These are phyloP conservation scores for Ptilorrhoa leucosticta DNA, from an alignment of 2,113 vertebrate species.

Conservation along the genomic window DNA sequence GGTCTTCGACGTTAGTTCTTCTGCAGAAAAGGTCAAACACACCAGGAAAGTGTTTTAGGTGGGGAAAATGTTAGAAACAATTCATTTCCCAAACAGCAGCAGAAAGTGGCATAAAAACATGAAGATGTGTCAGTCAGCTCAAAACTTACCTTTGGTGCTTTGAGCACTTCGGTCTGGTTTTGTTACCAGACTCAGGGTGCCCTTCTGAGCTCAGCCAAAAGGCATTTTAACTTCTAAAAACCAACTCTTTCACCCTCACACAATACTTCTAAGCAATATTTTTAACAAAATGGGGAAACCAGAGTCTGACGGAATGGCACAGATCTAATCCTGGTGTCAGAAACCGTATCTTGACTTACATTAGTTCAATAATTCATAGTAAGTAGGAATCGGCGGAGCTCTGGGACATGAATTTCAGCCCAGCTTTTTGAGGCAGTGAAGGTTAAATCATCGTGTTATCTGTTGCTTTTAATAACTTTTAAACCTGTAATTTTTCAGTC, in stretches of 20 bases:
- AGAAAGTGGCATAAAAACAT: background rate
- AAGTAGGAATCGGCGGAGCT: background rate
- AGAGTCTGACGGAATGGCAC: background rate
- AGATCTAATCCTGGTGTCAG: background rate
- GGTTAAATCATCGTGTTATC: background rate
- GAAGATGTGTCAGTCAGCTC: background rate
- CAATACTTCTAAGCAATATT: background rate
- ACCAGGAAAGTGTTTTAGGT: background rate
- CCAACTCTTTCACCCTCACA: background rate
- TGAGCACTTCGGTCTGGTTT: background rate
- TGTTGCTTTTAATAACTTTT: background rate
- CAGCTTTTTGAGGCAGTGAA: background rate
- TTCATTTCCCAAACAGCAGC: background rate
- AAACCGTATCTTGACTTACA: background rate
- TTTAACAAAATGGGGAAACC: background rate
- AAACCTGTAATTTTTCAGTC: constrained; percentile 1
- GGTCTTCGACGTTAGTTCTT: background rate
- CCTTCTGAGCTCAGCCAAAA: background rate
- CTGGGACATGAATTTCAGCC: background rate
- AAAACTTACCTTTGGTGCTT: background rate
- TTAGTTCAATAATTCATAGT: background rate
- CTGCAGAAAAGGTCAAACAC: background rate
- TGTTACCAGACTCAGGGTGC: background rate
- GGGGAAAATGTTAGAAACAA: background rate
- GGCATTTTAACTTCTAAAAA: background rate